A percentile compares a stretch with the other conserved stretches of the same genome.
Evolutionary conservation across 2,888 invertebrate species (phyloP).

Genomic region (Agonum fuliginosum): DNA sequence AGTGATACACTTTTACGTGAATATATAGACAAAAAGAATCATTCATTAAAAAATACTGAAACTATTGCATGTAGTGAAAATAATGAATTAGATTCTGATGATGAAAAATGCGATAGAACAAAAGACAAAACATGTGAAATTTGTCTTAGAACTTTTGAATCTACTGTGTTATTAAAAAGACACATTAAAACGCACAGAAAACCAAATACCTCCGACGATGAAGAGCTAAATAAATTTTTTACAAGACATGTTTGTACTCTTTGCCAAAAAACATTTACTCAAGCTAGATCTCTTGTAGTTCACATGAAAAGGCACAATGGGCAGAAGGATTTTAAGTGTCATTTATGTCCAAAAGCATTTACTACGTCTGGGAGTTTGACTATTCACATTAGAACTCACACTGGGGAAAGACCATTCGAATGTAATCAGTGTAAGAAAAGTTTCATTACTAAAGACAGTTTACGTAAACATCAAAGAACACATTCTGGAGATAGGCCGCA

Average conservation of each 20-base stretch:
- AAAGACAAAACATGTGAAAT: slow-evolving; percentile 31
- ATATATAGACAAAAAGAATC: slow-evolving; percentile 15
- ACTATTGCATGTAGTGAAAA: background rate
- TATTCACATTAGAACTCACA: slow-evolving; percentile 37
- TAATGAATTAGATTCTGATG: background rate
- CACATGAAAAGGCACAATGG: slow-evolving; percentile 54
- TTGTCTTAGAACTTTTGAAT: slow-evolving; percentile 39
- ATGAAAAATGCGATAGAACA: slow-evolving; percentile 29
- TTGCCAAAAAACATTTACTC: slow-evolving; percentile 49
- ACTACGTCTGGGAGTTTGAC: slow-evolving; percentile 48
- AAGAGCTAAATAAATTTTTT: slow-evolving; percentile 8
- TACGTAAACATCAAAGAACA: slow-evolving; percentile 41
- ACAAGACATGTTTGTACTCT: slow-evolving; percentile 45
- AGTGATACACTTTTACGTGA: slow-evolving; percentile 65
- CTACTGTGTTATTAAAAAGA: slow-evolving; percentile 1
- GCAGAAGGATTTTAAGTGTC: slow-evolving; percentile 39
- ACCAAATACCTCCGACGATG: background rate
- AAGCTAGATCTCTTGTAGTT: slow-evolving; percentile 25
- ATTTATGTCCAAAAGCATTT: slow-evolving; percentile 51
- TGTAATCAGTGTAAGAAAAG: slow-evolving; percentile 51
- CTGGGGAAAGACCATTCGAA: slow-evolving; percentile 46
- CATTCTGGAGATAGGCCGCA: slow-evolving; percentile 50
- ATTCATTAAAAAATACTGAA: background rate
- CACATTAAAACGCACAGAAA: slow-evolving; percentile 40
- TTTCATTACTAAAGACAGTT: slow-evolving; percentile 47